Evolutionary conservation across 2,888 invertebrate species (phyloP).

Genomic region (Agriopis aurantiaria): DNA sequence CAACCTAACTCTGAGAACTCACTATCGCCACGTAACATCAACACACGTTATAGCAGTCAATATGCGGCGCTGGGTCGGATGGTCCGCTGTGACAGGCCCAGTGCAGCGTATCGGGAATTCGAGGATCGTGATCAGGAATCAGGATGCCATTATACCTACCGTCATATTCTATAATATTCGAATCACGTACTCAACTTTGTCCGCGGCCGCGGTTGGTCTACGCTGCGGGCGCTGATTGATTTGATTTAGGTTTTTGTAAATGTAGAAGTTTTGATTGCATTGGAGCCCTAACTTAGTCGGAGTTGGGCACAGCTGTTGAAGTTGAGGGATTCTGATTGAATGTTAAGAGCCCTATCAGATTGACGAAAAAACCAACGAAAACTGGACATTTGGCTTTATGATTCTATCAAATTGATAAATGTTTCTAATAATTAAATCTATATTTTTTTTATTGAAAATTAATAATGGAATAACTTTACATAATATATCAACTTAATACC

Average conservation of each 20-base stretch:
- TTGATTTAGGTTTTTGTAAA: slow-evolving; percentile 36
- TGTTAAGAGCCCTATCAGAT: background rate
- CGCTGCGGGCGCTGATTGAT: slow-evolving; percentile 26
- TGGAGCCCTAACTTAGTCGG: slow-evolving; percentile 9
- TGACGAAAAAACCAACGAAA: too few relatives aligned
- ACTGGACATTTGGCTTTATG: too few relatives aligned
- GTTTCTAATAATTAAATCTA: too few relatives aligned
- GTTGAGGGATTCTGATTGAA: slow-evolving; percentile 9
- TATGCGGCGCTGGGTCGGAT: slow-evolving; percentile 44
- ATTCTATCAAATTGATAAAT: too few relatives aligned
- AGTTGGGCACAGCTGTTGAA: slow-evolving; percentile 17
- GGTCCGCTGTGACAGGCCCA: slow-evolving; percentile 56
- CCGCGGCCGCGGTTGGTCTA: slow-evolving; percentile 60
- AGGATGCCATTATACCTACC: slow-evolving; percentile 50
- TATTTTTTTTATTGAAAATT: too few relatives aligned
- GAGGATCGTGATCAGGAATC: slow-evolving; percentile 68
- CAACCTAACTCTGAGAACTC: background rate
- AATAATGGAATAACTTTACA: too few relatives aligned
- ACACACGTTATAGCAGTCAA: slow-evolving; percentile 23
- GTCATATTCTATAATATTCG: slow-evolving; percentile 49
- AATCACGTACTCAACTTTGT: slow-evolving; percentile 60
- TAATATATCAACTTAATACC: too few relatives aligned
- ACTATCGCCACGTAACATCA: slow-evolving; percentile 25
- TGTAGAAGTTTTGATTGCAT: slow-evolving; percentile 32
- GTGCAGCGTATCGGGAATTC: slow-evolving; percentile 63